Evolutionary conservation across 2,113 vertebrate genomes (phyloP).

Genomic region (Corythaixoides concolor): DNA sequence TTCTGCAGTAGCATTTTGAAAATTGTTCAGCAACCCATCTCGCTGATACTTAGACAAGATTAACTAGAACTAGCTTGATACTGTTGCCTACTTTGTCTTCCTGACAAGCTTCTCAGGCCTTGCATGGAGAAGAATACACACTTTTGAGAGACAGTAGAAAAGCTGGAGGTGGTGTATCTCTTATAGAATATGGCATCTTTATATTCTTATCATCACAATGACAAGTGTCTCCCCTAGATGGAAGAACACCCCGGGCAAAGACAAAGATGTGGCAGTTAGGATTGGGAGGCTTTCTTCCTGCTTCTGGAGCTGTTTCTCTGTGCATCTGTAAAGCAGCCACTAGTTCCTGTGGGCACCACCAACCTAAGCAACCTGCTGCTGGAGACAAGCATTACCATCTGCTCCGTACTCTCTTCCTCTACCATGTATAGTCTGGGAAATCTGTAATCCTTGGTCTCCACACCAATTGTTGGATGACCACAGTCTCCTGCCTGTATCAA

Average conservation of each 20-base stretch:
- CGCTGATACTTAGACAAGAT: background rate
- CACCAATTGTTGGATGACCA: background rate
- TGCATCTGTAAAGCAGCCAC: background rate
- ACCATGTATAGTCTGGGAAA: background rate
- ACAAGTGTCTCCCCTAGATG: background rate
- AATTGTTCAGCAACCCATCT: background rate
- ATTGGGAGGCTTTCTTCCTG: background rate
- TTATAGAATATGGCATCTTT: background rate
- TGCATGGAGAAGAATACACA: background rate
- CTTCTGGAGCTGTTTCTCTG: background rate
- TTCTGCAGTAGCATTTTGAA: background rate
- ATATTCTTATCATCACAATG: background rate
- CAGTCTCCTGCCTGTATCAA: background rate
- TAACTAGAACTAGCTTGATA: background rate
- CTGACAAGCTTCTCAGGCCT: background rate
- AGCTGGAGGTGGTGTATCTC: background rate
- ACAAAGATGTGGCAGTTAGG: background rate
- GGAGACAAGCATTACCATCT: background rate
- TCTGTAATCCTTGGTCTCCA: background rate
- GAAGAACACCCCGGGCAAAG: background rate
- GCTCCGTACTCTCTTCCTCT: background rate
- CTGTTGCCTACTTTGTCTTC: background rate
- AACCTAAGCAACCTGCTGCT: background rate
- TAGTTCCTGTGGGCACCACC: background rate
- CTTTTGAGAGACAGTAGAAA: background rate